Conservation (phyloP, 2,797 vertebrate species). For the Mormyrops boulengeri region DNA sequence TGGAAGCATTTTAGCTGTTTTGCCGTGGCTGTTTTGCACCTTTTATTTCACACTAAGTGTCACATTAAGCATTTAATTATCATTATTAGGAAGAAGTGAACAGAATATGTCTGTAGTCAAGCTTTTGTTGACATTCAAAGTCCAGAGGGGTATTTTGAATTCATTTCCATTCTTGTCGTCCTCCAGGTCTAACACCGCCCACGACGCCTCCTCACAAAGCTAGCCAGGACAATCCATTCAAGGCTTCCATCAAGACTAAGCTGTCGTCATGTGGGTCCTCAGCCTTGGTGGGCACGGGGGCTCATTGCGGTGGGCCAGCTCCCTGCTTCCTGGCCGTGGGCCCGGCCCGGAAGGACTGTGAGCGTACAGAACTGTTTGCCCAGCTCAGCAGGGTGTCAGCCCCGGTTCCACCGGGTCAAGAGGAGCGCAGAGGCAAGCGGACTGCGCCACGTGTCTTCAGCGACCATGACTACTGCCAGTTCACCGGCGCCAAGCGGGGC, state of each 20-base stretch:
- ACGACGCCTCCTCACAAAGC: constrained; percentile 99
- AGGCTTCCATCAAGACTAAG: constrained; percentile 93
- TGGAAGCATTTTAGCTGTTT: constrained; percentile 45
- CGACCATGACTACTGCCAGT: constrained; percentile 99
- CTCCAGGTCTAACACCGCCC: constrained; percentile 96
- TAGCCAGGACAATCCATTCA: constrained; percentile 98
- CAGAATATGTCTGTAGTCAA: constrained; percentile 21
- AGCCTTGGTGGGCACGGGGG: constrained; percentile 81
- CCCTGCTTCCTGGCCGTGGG: constrained; percentile 70
- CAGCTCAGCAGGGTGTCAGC: constrained; percentile 83
- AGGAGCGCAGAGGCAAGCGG: constrained; percentile 80
- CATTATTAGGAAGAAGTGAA: constrained; percentile 60
- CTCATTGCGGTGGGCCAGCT: constrained; percentile 79
- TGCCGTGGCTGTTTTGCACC: constrained; percentile 47
- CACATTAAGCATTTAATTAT: constrained; percentile 56
- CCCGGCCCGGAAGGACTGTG: constrained; percentile 77
- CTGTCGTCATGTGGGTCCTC: constrained; percentile 85
- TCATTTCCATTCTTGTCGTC: constrained; percentile 28
- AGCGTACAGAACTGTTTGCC: constrained; percentile 88
- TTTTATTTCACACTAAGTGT: constrained; percentile 59
- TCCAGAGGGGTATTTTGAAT: neutral
- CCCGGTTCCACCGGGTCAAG: constrained; percentile 64
- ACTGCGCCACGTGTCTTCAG: constrained; percentile 79
- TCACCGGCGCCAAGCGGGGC: constrained; percentile 77
- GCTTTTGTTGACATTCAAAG: neutral